These are phyloP conservation scores for Altica lythri DNA, from an alignment of 2,888 invertebrate species.

Conservation along the genomic window DNA sequence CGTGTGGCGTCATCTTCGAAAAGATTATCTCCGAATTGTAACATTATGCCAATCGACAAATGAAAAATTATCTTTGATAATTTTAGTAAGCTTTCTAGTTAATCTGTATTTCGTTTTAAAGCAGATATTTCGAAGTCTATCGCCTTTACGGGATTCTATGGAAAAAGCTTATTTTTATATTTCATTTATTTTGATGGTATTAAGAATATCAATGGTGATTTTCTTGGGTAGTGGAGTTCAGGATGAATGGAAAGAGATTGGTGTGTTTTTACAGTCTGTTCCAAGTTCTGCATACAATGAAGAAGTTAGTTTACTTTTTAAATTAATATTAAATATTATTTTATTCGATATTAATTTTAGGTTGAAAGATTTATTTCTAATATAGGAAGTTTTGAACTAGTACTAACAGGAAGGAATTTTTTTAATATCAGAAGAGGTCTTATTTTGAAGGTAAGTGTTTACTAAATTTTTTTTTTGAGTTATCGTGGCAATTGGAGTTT, in stretches of 20 bases:
- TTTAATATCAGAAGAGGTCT: constrained; percentile 37
- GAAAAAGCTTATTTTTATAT: constrained; percentile 46
- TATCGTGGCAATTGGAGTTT: no score
- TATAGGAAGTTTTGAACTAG: constrained; percentile 34
- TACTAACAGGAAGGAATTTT: constrained; percentile 36
- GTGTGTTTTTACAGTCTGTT: constrained; percentile 64
- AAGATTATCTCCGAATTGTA: constrained; percentile 37
- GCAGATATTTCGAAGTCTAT: constrained; percentile 70
- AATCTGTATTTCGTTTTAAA: constrained; percentile 76
- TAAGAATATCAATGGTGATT: constrained; percentile 46
- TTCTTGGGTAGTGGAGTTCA: constrained; percentile 49
- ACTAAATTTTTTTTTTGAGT: no score
- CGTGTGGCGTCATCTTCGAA: constrained; percentile 34
- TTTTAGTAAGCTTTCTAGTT: constrained; percentile 69
- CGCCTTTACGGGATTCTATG: constrained; percentile 43
- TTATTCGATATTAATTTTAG: constrained; percentile 25
- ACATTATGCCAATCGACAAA: constrained; percentile 60
- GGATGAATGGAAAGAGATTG: constrained; percentile 48
- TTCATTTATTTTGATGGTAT: constrained; percentile 52
- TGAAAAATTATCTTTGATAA: constrained; percentile 63
- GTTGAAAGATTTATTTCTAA: constrained; percentile 38
- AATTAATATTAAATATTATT: background rate
- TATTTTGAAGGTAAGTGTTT: constrained; percentile 34
- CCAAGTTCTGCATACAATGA: constrained; percentile 66
- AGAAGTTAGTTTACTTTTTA: constrained; percentile 59